A percentile compares a stretch with the other conserved stretches of the same genome.
phyloP scores from a whole-genome alignment of 53 echinoderm and acorn worm species.

The Patiria pectinifera region DNA sequence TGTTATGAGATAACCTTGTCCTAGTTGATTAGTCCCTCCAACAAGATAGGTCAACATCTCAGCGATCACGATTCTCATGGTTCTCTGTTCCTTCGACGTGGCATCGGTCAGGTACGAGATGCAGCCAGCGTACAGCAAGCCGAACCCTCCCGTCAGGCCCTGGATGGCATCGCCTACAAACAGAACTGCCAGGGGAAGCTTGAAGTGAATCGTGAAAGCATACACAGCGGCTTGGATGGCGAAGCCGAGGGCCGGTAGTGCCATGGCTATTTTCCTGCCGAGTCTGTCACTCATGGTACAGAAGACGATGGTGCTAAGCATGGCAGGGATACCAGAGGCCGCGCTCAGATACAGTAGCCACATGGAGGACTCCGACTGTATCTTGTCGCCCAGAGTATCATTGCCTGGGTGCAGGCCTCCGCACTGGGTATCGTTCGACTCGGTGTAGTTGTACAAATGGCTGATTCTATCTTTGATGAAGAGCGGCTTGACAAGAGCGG shows the following conservation, averaged over 20 bases:
- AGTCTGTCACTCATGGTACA: constrained; percentile 71
- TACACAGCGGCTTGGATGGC: constrained; percentile 31
- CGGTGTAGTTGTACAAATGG: constrained; percentile 24
- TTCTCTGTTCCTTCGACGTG: constrained; percentile 57
- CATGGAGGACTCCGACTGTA: constrained; percentile 65
- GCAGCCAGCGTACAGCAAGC: constrained; percentile 63
- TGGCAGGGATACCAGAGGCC: constrained; percentile 48
- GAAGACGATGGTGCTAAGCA: constrained; percentile 55
- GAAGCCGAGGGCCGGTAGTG: constrained; percentile 60
- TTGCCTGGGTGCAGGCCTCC: not conserved
- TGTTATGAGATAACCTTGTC: constrained; percentile 58
- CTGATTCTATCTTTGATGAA: constrained; percentile 38
- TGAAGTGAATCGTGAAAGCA: not conserved
- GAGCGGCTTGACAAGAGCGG: constrained; percentile 30
- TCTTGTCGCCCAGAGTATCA: constrained; percentile 2
- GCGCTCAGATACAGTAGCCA: constrained; percentile 63
- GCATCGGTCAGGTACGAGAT: constrained; percentile 71
- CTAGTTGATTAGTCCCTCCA: constrained; percentile 57
- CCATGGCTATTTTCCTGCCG: constrained; percentile 69
- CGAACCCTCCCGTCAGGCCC: constrained; percentile 64
- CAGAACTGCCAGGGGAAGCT: constrained; percentile 52
- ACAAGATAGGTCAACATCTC: constrained; percentile 67
- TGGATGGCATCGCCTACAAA: constrained; percentile 46
- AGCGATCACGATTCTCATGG: constrained; percentile 69
- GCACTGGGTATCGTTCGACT: not conserved